A percentile compares a stretch with the other conserved stretches of the same genome.
Evolutionary conservation across 2,888 invertebrate species (phyloP).

Genomic region (Nephrotoma guestfalica): DNA sequence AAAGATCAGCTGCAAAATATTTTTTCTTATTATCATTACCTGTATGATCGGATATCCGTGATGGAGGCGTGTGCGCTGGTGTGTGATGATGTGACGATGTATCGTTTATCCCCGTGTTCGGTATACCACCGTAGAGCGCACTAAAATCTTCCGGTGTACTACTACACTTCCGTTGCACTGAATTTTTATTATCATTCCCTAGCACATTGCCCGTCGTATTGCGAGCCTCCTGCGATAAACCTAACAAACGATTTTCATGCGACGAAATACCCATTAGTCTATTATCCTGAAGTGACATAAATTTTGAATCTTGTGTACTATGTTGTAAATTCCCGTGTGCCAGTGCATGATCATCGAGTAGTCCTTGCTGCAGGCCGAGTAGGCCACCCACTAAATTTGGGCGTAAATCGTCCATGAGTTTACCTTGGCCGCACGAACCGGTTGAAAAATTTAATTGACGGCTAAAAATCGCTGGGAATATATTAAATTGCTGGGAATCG

Average conservation of each 20-base stretch:
- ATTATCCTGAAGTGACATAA: conserved; percentile 35
- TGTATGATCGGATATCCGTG: conserved; percentile 39
- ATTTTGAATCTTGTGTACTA: conserved; percentile 32
- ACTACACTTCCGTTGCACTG: conserved; percentile 53
- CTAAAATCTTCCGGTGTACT: conserved; percentile 82
- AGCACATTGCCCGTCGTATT: neutral
- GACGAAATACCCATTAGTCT: conserved; percentile 31
- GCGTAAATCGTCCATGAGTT: conserved; percentile 76
- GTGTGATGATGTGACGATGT: conserved; percentile 42
- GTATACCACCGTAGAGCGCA: conserved; percentile 59
- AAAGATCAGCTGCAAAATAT: neutral
- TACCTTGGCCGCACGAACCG: conserved; percentile 56
- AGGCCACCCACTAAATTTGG: conserved; percentile 69
- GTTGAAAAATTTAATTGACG: conserved; percentile 70
- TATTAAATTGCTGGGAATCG: conserved; percentile 67
- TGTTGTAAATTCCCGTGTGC: conserved; percentile 39
- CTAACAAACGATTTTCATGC: conserved; percentile 31
- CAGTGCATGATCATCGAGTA: conserved; percentile 56
- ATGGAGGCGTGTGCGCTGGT: conserved; percentile 57
- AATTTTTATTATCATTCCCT: conserved; percentile 24
- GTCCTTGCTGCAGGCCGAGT: conserved; percentile 59
- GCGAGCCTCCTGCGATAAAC: conserved; percentile 19
- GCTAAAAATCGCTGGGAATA: conserved; percentile 83
- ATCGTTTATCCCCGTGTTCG: conserved; percentile 32
- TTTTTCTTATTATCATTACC: conserved; percentile 1